Evolutionary conservation across 2,113 vertebrate species (phyloP).

Genomic region (Rafetus swinhoei): DNA sequence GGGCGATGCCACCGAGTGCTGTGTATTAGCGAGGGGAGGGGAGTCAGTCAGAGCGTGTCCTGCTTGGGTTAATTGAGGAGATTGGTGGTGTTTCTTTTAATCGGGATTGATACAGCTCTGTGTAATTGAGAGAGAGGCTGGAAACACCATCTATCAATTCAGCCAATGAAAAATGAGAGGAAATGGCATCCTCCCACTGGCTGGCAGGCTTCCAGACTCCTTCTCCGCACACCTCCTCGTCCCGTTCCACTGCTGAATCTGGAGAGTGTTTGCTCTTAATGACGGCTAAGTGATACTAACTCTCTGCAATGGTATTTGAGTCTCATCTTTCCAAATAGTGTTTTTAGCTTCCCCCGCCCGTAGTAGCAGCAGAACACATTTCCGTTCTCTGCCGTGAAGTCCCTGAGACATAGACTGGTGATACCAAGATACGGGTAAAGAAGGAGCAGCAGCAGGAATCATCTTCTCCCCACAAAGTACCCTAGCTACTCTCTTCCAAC

Average conservation of each 20-base stretch:
- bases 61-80: neutral
- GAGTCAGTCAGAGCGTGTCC: neutral
- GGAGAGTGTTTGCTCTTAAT: neutral
- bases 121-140: conserved; percentile 7
- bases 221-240: conserved; percentile 43
- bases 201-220: conserved; percentile 37
- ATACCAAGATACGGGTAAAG: neutral
- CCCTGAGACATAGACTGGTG: neutral
- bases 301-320: neutral
- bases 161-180: conserved; percentile 30
- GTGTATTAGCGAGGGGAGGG: neutral
- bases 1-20: neutral
- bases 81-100: neutral
- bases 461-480: accelerated
- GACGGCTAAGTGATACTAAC: neutral
- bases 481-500: neutral
- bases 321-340: neutral
- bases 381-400: neutral
- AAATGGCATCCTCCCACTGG: conserved; percentile 35
- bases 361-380: accelerated
- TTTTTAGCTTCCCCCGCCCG: neutral
- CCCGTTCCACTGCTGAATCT: conserved; percentile 26
- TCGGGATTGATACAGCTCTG: neutral
- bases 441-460: neutral
- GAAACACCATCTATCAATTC: conserved; percentile 31